Base-by-base conservation (phyloP, 1,140 invertebrate genomes). In the Lordiphosa collinella region DNA sequence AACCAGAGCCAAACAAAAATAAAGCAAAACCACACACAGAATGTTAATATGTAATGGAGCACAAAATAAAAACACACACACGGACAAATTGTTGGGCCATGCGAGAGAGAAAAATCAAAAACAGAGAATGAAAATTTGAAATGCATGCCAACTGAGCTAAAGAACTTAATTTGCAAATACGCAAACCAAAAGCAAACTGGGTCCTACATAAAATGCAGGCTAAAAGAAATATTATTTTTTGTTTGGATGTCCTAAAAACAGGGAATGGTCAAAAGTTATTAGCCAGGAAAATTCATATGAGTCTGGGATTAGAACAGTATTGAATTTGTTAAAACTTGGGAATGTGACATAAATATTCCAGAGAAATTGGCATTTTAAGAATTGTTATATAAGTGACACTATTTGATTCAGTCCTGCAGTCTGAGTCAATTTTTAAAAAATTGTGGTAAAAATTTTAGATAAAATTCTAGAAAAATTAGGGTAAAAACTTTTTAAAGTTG, bases 41-140 rank as follows among this genome's bases (percentile, higher is more conserved):
- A 38, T 62, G 56, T 57, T 58, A 64, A 64, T 53, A 71, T 54
- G 49, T 48, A 55, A 64, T 47, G 22, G 22, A 47, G n/a, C 31
- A 31, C 16, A 18, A 11, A 31, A 57, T 2, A 10, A 4, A 43
- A 43, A 34, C 22, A 10, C 7, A 56, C 16, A 13, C 18, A 13
- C 9, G 13, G 6, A 31, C 25, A 12, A 3, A 22, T 51, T 11
- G 25, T 35, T 47, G 11, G 8, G 12, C 44, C 25, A 47, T 8
- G 10, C 14, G 7, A 12, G 14, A 16, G 13, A 40, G 37, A 3
- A 10, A 18, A 40, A 40, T 40, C 13, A 22, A 10, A 52, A 54
- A 43, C 22, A 12, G 0, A 35, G 13, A 11, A 4, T 14, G 22
- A 62, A 22, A 57, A 44, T 50, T 34, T 36, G 46, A 49, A 56